Conservation (phyloP, 2,113 vertebrate genomes). For the Sporophila hypoxantha region DNA sequence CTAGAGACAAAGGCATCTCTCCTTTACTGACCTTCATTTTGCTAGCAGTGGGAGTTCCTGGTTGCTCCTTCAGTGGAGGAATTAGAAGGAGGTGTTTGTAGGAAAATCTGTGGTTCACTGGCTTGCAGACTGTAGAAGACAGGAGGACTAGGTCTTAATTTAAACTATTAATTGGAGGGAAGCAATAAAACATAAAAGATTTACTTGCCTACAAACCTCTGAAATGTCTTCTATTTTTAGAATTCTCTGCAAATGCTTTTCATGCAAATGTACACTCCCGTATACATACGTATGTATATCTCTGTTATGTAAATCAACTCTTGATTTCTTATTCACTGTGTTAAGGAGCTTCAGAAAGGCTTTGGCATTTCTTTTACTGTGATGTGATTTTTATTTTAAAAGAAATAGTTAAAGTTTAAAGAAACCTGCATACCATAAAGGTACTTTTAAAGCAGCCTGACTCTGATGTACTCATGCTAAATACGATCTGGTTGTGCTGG, state of each 20-base stretch:
- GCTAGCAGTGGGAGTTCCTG: background rate
- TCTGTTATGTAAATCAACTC: slow-evolving; percentile 66
- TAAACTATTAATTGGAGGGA: slow-evolving; percentile 61
- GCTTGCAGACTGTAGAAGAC: slow-evolving; percentile 30
- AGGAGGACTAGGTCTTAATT: slow-evolving; percentile 49
- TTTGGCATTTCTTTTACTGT: slow-evolving; percentile 67
- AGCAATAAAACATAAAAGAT: slow-evolving; percentile 58
- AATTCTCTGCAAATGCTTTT: slow-evolving; percentile 66
- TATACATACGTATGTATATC: slow-evolving; percentile 51
- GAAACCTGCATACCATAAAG: background rate
- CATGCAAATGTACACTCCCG: slow-evolving; percentile 51
- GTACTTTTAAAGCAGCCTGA: background rate
- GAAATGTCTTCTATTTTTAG: slow-evolving; percentile 76
- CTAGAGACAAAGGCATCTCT: background rate
- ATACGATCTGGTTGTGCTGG: background rate
- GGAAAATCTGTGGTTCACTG: slow-evolving; percentile 38
- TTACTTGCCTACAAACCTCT: slow-evolving; percentile 60
- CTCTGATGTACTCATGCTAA: background rate
- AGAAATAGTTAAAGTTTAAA: slow-evolving; percentile 20
- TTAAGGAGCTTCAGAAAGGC: slow-evolving; percentile 65
- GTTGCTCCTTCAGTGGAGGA: background rate
- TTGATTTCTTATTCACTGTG: slow-evolving; percentile 71
- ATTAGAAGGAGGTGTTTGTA: slow-evolving; percentile 14
- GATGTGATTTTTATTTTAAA: slow-evolving; percentile 50
- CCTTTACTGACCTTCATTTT: background rate